A percentile compares a stretch with the other conserved stretches of the same genome.
Conservation (phyloP, 2,888 invertebrate species). For the Drosophila pseudotalamancana region DNA sequence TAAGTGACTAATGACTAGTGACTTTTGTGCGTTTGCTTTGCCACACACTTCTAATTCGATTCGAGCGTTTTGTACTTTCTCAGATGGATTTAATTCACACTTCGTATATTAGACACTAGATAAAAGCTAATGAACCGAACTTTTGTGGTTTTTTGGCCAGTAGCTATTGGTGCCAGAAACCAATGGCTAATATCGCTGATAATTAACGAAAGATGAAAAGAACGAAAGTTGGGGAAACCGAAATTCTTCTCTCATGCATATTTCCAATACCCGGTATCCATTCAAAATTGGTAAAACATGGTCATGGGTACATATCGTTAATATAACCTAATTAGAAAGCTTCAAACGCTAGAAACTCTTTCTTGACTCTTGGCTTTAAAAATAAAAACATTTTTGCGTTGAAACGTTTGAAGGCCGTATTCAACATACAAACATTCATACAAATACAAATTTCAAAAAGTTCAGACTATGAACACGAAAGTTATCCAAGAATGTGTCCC, state of each 20-base stretch:
- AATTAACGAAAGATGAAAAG: constrained; percentile 58
- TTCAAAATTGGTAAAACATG: too few species aligned
- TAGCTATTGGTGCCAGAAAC: constrained; percentile 15
- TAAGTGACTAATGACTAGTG: constrained; percentile 1
- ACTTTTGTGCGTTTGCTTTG: constrained; percentile 2
- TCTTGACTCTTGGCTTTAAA: too few species aligned
- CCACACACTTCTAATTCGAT: constrained; percentile 16
- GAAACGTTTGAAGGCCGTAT: not conserved
- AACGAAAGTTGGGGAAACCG: constrained; percentile 52
- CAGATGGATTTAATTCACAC: constrained; percentile 65
- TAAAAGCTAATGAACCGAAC: constrained; percentile 1
- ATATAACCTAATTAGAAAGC: too few species aligned
- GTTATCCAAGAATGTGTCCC: constrained; percentile 5
- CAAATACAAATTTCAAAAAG: not conserved
- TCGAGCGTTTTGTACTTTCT: constrained; percentile 54
- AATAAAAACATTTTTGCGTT: too few species aligned
- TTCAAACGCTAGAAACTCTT: too few species aligned
- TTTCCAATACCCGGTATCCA: not conserved
- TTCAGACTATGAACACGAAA: constrained; percentile 2
- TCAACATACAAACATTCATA: too few species aligned
- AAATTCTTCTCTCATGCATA: constrained; percentile 17
- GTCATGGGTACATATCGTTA: too few species aligned
- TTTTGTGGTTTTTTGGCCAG: constrained; percentile 1
- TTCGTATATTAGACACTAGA: constrained; percentile 29
- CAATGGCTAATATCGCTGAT: constrained; percentile 13